phyloP scores from a whole-genome alignment of 2,888 invertebrate genomes.

The Saturnia japonica region DNA sequence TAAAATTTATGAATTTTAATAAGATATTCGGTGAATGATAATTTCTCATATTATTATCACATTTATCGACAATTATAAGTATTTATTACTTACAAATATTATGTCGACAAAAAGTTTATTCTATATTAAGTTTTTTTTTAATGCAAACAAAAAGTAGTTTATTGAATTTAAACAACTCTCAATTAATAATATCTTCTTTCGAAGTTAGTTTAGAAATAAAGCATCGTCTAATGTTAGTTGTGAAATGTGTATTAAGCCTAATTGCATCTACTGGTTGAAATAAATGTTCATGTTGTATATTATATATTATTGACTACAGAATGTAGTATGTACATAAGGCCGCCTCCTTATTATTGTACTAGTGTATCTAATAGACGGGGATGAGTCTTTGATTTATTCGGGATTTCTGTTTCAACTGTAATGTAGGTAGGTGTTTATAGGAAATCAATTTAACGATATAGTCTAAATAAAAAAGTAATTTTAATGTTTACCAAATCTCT shows the following conservation, averaged over 20 bases:
- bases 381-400: slow-evolving; percentile 66
- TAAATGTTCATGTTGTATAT: slow-evolving; percentile 16
- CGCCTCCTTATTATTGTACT: slow-evolving; percentile 69
- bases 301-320: slow-evolving; percentile 28
- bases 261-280: background rate
- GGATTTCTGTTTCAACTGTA: slow-evolving; percentile 59
- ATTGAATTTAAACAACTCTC: background rate
- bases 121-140: background rate
- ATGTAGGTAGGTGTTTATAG: slow-evolving; percentile 60
- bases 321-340: slow-evolving; percentile 70
- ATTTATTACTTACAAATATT: no score
- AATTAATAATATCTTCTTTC: background rate
- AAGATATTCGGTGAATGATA: no score
- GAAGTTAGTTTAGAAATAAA: background rate
- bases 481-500: slow-evolving; percentile 75
- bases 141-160: background rate
- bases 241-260: background rate
- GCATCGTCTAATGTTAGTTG: background rate
- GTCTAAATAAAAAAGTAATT: slow-evolving; percentile 54
- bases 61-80: no score
- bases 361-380: slow-evolving; percentile 57
- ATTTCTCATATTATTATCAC: no score
- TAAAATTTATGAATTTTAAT: no score
- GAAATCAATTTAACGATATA: slow-evolving; percentile 60
- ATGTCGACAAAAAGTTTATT: background rate